These are phyloP conservation scores for Drosophila ohnishii DNA, from an alignment of 1,140 invertebrate species.

Conservation along the genomic window DNA sequence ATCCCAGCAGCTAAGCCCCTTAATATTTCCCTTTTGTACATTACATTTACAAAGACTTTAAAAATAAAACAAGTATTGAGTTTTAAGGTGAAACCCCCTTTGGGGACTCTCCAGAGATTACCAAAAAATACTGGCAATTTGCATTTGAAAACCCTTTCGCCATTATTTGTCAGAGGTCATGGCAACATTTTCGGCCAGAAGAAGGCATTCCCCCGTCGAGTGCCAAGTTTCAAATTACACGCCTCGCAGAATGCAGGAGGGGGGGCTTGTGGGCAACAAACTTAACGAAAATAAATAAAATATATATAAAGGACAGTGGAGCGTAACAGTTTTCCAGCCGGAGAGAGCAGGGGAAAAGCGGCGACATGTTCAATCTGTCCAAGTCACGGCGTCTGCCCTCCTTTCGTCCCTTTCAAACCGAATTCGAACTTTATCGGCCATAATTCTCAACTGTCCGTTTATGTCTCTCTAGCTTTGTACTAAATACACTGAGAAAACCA, in stretches of 20 bases:
- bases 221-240: constrained; percentile 77
- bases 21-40: background rate
- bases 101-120: background rate
- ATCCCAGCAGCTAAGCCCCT: background rate
- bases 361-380: constrained; percentile 72
- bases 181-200: constrained; percentile 4
- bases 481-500: constrained; percentile 10
- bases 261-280: constrained; percentile 11
- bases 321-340: constrained; percentile 60
- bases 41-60: too few relatives aligned
- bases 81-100: constrained; percentile 1
- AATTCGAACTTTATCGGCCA: constrained; percentile 50
- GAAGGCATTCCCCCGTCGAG: constrained; percentile 32
- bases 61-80: background rate
- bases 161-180: constrained; percentile 12
- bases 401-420: constrained; percentile 17
- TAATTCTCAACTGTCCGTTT: constrained; percentile 76
- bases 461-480: constrained; percentile 44
- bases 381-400: constrained; percentile 60
- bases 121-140: constrained; percentile 10
- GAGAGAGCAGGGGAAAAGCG: constrained; percentile 28
- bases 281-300: constrained; percentile 59
- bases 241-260: constrained; percentile 42
- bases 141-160: constrained; percentile 9
- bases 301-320: constrained; percentile 61